Base-by-base conservation (phyloP, 2,888 invertebrate species). In the Lingula anatina region DNA sequence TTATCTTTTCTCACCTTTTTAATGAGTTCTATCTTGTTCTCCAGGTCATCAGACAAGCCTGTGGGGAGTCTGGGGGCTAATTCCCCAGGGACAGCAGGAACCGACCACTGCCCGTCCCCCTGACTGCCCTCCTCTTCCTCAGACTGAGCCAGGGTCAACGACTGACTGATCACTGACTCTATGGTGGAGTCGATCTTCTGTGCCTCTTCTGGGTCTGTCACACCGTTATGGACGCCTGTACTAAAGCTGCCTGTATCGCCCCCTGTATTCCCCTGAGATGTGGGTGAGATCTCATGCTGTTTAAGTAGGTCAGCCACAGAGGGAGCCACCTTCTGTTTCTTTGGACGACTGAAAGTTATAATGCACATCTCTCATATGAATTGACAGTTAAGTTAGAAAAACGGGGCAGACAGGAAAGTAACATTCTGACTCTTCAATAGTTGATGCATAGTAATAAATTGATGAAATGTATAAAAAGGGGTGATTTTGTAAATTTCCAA, bases 21-120 rank as follows among this genome's bases (percentile, higher is more conserved):
- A 36, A 82, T 67, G 50, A 75, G 72, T 46, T 73, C 75, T 46
- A 82, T 73, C 26, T 78, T 68, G 43, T 77, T 76, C 54, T 75
- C 74, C 47, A 82, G 66, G 36, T 78, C 78, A 35, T 78, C 73
- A 5, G 81, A 76, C 51, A 82, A 70, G 51, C 73, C 71, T 1
- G 78, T 75, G 5, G 81, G 81, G 23, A 64, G 49, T 51, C 60
- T 58, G n/a, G 65, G 59, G 45, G 60, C 52, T 40, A 51, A 54
- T 51, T 66, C 58, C 26, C 61, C 54, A 39, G 60, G 57, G 28
- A 54, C 35, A 2, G 54, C 50, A n/a, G n/a, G n/a, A n/a, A n/a
- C n/a, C n/a, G n/a, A n/a, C n/a, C n/a, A n/a, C n/a, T n/a, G n/a
- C n/a, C n/a, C n/a, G n/a, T n/a, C n/a, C 39, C 56, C 56, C 40